Conservation (phyloP, 2,888 invertebrate species). For the Odontocerum albicorne region DNA sequence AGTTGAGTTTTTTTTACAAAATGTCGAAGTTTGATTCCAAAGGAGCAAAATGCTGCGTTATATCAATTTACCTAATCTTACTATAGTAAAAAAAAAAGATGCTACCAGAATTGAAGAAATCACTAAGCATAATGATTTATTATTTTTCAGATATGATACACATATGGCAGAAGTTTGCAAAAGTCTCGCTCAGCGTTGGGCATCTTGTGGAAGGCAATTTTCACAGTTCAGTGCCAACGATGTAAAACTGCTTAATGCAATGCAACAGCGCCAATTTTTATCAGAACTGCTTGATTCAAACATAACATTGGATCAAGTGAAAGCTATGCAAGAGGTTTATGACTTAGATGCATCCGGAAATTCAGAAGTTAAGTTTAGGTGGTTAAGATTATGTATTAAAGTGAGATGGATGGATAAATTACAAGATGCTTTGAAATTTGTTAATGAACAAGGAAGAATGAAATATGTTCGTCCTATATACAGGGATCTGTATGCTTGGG, state of each 20-base stretch:
- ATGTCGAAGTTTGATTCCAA: too few species aligned
- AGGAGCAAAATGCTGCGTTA: too few species aligned
- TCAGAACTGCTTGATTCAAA: constrained; percentile 63
- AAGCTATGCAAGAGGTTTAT: constrained; percentile 66
- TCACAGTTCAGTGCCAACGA: constrained; percentile 56
- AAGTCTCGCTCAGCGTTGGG: constrained; percentile 60
- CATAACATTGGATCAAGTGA: constrained; percentile 55
- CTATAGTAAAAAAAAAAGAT: too few species aligned
- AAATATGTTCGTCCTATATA: constrained; percentile 89
- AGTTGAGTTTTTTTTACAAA: too few species aligned
- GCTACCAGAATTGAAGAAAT: too few species aligned
- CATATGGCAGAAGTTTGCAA: constrained; percentile 64
- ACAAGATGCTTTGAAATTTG: constrained; percentile 70
- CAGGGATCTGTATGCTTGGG: constrained; percentile 81
- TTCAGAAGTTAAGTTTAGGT: constrained; percentile 76
- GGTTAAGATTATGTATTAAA: constrained; percentile 77
- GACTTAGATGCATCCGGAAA: constrained; percentile 67
- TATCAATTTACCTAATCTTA: too few species aligned
- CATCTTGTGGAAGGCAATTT: constrained; percentile 47
- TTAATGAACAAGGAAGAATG: constrained; percentile 86
- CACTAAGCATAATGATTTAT: too few species aligned
- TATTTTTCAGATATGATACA: constrained; percentile 63
- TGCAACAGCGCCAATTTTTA: constrained; percentile 70
- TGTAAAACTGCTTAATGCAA: constrained; percentile 58
- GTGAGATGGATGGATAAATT: constrained; percentile 70